Conservation (phyloP, 2,888 invertebrate species). For the Amphipyra berbera region DNA sequence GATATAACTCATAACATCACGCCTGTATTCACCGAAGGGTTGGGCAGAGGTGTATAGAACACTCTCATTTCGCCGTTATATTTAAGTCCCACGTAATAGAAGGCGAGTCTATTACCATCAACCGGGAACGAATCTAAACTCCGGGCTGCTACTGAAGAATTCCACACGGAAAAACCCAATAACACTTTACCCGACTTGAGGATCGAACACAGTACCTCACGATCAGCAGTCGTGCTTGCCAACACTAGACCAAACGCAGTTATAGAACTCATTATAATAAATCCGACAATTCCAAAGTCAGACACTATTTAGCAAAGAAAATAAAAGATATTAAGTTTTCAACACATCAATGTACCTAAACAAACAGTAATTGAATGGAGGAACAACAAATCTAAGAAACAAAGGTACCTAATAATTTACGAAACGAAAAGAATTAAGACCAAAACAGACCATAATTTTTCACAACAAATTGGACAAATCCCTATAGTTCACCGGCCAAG, state of each 20-base stretch:
- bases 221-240: too few species aligned
- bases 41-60: too few species aligned
- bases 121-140: too few species aligned
- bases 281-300: slow-evolving; percentile 6
- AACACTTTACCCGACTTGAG: too few species aligned
- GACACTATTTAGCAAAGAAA: neutral
- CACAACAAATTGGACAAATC: slow-evolving; percentile 66
- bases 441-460: slow-evolving; percentile 47
- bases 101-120: too few species aligned
- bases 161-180: too few species aligned
- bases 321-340: slow-evolving; percentile 8
- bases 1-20: neutral
- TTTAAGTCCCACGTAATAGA: too few species aligned
- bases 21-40: too few species aligned
- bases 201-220: too few species aligned
- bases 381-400: slow-evolving; percentile 16
- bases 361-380: slow-evolving; percentile 20
- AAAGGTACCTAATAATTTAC: slow-evolving; percentile 31
- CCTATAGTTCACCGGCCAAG: slow-evolving; percentile 67
- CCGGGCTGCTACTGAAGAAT: too few species aligned
- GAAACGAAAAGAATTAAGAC: slow-evolving; percentile 52
- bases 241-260: too few species aligned
- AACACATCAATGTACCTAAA: slow-evolving; percentile 17
- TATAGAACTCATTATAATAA: slow-evolving; percentile 16
- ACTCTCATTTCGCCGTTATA: too few species aligned